A percentile compares a stretch with the other conserved stretches of the same genome.
These are phyloP conservation scores for Dicerorhinus sumatrensis DNA, from an alignment of 2,113 vertebrate species.

Conservation along the genomic window DNA sequence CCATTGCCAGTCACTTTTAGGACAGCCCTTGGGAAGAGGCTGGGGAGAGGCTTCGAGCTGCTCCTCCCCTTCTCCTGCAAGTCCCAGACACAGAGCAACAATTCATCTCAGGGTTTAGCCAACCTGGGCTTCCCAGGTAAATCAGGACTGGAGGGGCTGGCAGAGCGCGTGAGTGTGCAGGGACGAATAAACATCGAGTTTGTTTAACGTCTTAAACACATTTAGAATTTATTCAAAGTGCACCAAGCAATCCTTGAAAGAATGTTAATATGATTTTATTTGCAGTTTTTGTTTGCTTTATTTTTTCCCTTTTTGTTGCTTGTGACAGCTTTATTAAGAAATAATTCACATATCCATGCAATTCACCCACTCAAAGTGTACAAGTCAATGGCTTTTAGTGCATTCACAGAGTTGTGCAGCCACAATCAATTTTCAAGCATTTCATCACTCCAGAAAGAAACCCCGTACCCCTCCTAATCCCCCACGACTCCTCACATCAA, in stretches of 20 bases:
- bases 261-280: not conserved
- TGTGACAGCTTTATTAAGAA: not conserved
- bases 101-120: not conserved
- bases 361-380: not conserved
- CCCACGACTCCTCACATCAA: not conserved
- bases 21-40: not conserved
- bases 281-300: not conserved
- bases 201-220: not conserved
- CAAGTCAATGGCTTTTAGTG: not conserved
- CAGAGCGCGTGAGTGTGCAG: not conserved
- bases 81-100: not conserved
- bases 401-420: not conserved
- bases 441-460: not conserved
- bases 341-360: not conserved
- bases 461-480: accelerated
- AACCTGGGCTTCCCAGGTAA: too few species aligned
- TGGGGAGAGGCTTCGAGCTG: not conserved
- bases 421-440: not conserved
- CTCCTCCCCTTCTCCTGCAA: not conserved
- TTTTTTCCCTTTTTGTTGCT: not conserved
- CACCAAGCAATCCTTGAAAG: not conserved
- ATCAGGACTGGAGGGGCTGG: not conserved
- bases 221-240: not conserved
- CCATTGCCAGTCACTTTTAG: not conserved
- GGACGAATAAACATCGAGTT: not conserved